A percentile compares a stretch with the other conserved stretches of the same genome.
These are phyloP conservation scores for Tursiops truncatus DNA, from an alignment of 2,113 vertebrate genomes.

Conservation along the genomic window DNA sequence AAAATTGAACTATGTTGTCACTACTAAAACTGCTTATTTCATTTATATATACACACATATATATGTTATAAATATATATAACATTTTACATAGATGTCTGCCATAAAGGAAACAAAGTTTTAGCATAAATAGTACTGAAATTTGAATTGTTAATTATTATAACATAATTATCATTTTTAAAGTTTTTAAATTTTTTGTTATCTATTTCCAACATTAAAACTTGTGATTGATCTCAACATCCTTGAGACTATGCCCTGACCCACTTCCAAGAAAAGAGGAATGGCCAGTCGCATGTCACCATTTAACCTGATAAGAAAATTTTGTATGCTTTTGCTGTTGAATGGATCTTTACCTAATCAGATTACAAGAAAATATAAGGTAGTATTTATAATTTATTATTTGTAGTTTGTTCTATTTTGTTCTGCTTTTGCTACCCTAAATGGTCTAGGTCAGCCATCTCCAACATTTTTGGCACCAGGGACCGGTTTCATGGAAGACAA, in stretches of 20 bases:
- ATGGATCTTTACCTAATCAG: not conserved
- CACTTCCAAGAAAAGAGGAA: not conserved
- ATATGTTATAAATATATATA: not conserved
- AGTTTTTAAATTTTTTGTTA: not conserved
- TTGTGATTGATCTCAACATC: not conserved
- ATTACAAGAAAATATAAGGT: not conserved
- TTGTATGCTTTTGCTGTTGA: not conserved
- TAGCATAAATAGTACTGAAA: not conserved
- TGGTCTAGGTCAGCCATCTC: not conserved
- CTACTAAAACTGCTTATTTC: not conserved
- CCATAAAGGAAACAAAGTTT: not conserved
- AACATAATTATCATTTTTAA: not conserved
- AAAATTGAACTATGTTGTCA: not conserved
- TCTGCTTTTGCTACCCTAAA: not conserved
- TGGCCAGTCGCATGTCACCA: not conserved
- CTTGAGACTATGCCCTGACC: not conserved
- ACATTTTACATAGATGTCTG: not conserved
- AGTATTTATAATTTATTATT: not conserved
- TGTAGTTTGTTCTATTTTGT: not conserved
- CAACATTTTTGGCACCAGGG: no score
- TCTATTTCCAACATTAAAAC: not conserved
- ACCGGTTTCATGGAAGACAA: no score
- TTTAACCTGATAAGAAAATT: not conserved
- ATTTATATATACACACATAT: not conserved
- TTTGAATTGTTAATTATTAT: conserved; percentile 21